Evolutionary conservation across 1,140 invertebrate species (phyloP).

Genomic region (Trichoplusia ni): DNA sequence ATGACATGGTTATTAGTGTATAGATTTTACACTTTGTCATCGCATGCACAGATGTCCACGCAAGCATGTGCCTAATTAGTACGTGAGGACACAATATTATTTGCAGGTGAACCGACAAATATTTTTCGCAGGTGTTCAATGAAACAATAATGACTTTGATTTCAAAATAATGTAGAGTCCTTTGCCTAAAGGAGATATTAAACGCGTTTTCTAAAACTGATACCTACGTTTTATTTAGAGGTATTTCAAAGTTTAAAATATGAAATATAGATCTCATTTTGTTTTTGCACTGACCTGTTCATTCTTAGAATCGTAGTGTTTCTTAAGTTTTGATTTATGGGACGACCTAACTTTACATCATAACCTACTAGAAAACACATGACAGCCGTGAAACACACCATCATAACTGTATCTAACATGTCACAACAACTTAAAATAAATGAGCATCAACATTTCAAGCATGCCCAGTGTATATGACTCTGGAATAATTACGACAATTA

Average conservation of each 20-base stretch:
- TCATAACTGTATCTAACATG: not conserved
- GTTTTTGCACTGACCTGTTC: no score
- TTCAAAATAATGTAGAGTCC: no score
- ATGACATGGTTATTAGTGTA: conserved; percentile 7
- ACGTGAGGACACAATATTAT: not conserved
- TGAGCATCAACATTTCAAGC: not conserved
- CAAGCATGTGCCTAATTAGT: not conserved
- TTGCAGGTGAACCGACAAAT: not conserved
- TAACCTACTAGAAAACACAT: not conserved
- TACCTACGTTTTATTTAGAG: no score
- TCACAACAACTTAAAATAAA: conserved; percentile 3
- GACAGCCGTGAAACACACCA: not conserved
- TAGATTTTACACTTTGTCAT: not conserved
- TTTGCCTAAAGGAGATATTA: no score
- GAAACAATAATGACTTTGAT: no score
- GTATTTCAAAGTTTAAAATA: no score
- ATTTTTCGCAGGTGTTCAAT: no score
- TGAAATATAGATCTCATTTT: no score
- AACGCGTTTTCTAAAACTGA: no score
- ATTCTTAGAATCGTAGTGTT: no score
- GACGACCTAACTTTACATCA: not conserved
- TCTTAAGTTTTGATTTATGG: no score
- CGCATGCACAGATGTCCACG: not conserved
- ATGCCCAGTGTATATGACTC: not conserved
- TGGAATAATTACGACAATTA: conserved; percentile 18